These are phyloP conservation scores for Cephus runcator DNA, from an alignment of 2,888 invertebrate genomes.

Conservation along the genomic window DNA sequence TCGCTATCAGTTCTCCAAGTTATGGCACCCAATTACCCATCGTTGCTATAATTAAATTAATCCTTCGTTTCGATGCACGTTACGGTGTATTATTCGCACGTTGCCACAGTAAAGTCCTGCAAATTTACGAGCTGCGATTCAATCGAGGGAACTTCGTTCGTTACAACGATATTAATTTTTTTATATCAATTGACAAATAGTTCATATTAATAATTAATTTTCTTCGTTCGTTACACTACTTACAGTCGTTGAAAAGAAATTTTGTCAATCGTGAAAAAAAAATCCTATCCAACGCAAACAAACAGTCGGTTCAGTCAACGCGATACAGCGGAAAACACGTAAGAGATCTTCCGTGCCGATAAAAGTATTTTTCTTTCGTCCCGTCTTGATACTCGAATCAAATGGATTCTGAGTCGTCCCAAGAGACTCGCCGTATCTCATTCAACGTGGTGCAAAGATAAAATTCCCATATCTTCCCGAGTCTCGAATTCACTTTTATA, in stretches of 20 bases:
- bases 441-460: not conserved
- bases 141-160: not conserved
- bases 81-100: slow-evolving; percentile 19
- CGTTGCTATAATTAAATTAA: slow-evolving; percentile 32
- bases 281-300: not conserved
- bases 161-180: not conserved
- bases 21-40: slow-evolving; percentile 29
- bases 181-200: too few species aligned
- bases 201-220: not conserved
- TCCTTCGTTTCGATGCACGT: slow-evolving; percentile 18
- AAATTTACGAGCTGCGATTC: not conserved
- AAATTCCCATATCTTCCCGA: not conserved
- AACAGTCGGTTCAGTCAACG: not conserved
- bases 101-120: not conserved
- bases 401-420: not conserved
- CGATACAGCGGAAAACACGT: not conserved
- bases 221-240: not conserved
- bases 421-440: not conserved
- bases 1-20: slow-evolving; percentile 23
- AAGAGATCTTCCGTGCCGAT: not conserved
- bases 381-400: not conserved
- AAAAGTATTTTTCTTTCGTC: not conserved
- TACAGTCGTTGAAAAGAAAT: not conserved
- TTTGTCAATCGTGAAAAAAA: not conserved
- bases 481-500: not conserved